Evolutionary conservation across 2,888 invertebrate genomes (phyloP).

Genomic region (Nymphalis polychloros): DNA sequence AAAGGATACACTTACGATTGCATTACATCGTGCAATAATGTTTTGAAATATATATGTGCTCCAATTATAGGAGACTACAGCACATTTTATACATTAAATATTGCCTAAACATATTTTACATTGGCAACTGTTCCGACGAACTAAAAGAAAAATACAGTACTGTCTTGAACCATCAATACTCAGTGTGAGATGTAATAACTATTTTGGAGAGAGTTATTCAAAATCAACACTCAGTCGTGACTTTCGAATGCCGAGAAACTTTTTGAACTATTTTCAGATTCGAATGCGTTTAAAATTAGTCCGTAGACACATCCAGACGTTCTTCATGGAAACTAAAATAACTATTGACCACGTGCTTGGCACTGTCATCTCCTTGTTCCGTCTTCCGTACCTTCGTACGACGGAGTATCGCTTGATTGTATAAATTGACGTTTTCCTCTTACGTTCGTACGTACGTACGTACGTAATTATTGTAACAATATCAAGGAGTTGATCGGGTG

Average conservation of each 20-base stretch:
- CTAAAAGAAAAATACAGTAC: too few relatives aligned
- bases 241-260: slow-evolving; percentile 24
- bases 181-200: background rate
- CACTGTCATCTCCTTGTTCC: slow-evolving; percentile 36
- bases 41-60: too few relatives aligned
- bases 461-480: background rate
- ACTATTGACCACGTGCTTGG: slow-evolving; percentile 42
- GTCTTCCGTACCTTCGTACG: slow-evolving; percentile 16
- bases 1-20: too few relatives aligned
- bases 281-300: slow-evolving; percentile 42
- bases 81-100: too few relatives aligned
- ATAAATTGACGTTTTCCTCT: slow-evolving; percentile 14
- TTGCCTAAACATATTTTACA: too few relatives aligned
- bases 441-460: background rate
- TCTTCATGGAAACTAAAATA: slow-evolving; percentile 41
- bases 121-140: too few relatives aligned
- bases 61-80: too few relatives aligned
- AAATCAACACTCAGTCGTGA: slow-evolving; percentile 17
- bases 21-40: too few relatives aligned
- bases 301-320: slow-evolving; percentile 41
- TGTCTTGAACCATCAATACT: background rate
- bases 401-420: slow-evolving; percentile 8
- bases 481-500: slow-evolving; percentile 1
- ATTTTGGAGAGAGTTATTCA: slow-evolving; percentile 8
- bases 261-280: slow-evolving; percentile 33